Evolutionary conservation across 2,888 invertebrate species (phyloP).

Genomic region (Sabatieria punctata): DNA sequence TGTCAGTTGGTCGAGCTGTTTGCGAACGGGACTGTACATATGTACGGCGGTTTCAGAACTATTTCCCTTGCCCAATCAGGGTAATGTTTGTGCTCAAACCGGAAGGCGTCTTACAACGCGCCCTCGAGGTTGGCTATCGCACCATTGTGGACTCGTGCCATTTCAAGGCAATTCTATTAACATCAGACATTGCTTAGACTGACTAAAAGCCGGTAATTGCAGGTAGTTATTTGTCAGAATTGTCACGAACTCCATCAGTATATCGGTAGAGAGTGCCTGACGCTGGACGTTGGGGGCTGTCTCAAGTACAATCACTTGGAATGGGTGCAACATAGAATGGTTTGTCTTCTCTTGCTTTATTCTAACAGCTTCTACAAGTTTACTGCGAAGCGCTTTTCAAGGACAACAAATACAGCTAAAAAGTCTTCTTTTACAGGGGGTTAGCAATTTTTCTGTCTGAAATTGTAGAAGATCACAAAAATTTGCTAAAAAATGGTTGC

Average conservation of each 20-base stretch:
- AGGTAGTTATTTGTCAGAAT: conserved; percentile 59
- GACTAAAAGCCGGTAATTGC: too few species aligned
- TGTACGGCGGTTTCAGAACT: conserved; percentile 64
- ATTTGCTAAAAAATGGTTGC: too few species aligned
- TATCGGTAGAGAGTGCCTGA: conserved; percentile 55
- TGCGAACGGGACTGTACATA: too few species aligned
- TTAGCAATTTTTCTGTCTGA: too few species aligned
- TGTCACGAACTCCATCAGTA: conserved; percentile 68
- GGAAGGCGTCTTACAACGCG: conserved; percentile 82
- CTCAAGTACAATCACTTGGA: conserved; percentile 77
- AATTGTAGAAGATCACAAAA: too few species aligned
- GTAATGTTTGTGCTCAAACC: conserved; percentile 84
- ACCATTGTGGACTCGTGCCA: conserved; percentile 73
- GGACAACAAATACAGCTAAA: too few species aligned
- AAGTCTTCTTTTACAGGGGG: too few species aligned
- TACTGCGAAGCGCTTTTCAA: too few species aligned
- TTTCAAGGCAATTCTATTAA: conserved; percentile 45
- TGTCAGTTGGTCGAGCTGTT: too few species aligned
- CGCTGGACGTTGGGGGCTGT: conserved; percentile 69
- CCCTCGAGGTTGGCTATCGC: conserved; percentile 68
- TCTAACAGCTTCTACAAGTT: too few species aligned
- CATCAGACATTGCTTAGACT: background rate
- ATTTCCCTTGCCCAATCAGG: conserved; percentile 79
- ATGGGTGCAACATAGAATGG: conserved; percentile 91
- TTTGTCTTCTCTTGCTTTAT: conserved; percentile 40